phyloP scores from a whole-genome alignment of 2,888 invertebrate genomes.

The Lutraria lutraria region DNA sequence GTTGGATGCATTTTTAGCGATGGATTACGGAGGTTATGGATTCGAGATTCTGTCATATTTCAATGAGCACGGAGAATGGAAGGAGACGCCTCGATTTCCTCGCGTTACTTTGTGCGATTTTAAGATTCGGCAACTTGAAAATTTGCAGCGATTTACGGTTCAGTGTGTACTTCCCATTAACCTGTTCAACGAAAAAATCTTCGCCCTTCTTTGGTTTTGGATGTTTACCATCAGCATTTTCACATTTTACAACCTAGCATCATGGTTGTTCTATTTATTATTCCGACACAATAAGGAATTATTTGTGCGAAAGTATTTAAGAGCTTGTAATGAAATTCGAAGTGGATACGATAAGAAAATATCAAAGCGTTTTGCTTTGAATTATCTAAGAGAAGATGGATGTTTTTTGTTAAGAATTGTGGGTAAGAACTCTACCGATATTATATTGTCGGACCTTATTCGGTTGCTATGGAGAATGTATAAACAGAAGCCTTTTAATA shows the following conservation, averaged over 20 bases:
- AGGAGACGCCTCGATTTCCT: slow-evolving; percentile 75
- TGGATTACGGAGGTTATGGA: slow-evolving; percentile 74
- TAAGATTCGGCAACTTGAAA: slow-evolving; percentile 73
- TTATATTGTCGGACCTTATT: slow-evolving; percentile 74
- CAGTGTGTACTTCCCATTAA: slow-evolving; percentile 79
- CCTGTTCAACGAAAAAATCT: slow-evolving; percentile 78
- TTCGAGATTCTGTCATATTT: slow-evolving; percentile 73
- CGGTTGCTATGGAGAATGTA: slow-evolving; percentile 72
- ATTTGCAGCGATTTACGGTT: slow-evolving; percentile 74
- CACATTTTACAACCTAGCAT: slow-evolving; percentile 71
- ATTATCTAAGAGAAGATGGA: slow-evolving; percentile 77
- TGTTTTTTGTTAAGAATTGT: slow-evolving; percentile 75
- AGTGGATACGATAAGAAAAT: slow-evolving; percentile 74
- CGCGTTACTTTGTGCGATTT: slow-evolving; percentile 78
- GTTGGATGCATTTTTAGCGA: slow-evolving; percentile 74
- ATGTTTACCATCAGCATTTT: slow-evolving; percentile 69
- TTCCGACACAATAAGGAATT: slow-evolving; percentile 69
- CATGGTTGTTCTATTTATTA: slow-evolving; percentile 74
- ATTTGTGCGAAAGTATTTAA: slow-evolving; percentile 74
- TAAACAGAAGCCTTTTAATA: slow-evolving; percentile 59
- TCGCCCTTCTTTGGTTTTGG: slow-evolving; percentile 80
- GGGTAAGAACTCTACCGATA: slow-evolving; percentile 76
- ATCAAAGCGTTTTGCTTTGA: slow-evolving; percentile 73
- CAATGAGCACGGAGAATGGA: slow-evolving; percentile 68
- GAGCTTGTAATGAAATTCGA: slow-evolving; percentile 64